Base-by-base conservation (phyloP, 2,888 invertebrate genomes). In the Panorpa germanica region DNA sequence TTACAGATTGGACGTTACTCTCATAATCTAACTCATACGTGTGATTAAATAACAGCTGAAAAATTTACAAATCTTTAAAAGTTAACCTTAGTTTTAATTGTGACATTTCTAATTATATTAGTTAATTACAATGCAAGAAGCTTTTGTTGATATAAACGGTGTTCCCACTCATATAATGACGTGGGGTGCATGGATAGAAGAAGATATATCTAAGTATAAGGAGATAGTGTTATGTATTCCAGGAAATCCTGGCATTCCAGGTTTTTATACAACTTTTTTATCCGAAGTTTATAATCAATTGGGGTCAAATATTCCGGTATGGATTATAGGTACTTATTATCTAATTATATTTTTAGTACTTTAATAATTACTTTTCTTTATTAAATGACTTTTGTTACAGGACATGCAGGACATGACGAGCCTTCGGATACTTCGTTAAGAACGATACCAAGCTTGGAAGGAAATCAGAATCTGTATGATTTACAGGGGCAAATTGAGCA, bases 221-320 rank as follows among this genome's bases (percentile, higher is more conserved):
- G 66, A 76, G 48, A 47, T 86, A 7, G 66, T 83, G 24, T 42
- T 88, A 25, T 65, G 76, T 37, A 68, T 88, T 37, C 71, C 83
- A 15, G 88, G 91, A 17, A 91, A 91, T 60, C 91, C 91, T 6
- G 91, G 91, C 3, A 47, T 86, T 14, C 66, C 77, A 0, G 70
- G 71, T 34, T 90, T 77, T 51, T 91, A 91, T 44, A 63, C 63
- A 19, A 63, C 67, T 41, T 91, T 90, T 50, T 63, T 75, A 38
- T 55, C 63, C 24, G 57, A 61, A 17, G 41, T 91, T 5, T 61
- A 80, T 47, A 52, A 61, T 36, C 59, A 57, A 31, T 55, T 76
- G 18, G 57, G 56, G 2, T 45, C 49, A 5, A 55, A 58, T 29
- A 57, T 72, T 34, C 76, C 88, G 5, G 68, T 90, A 3, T 86